Conservation (phyloP, 2,113 vertebrate species). For the Elaphurus davidianus region DNA sequence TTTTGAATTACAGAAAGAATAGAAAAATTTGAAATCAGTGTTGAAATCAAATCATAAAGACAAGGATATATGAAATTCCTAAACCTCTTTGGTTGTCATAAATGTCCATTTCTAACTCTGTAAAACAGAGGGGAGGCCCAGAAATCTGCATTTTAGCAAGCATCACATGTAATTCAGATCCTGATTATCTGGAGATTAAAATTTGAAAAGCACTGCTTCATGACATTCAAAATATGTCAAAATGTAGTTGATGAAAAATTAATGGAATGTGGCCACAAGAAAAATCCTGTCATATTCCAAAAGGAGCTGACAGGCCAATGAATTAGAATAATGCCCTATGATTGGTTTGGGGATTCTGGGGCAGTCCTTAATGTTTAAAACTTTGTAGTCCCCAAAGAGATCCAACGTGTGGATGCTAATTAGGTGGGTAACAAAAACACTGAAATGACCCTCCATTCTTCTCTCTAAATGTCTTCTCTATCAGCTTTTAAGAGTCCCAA, state of each 20-base stretch:
- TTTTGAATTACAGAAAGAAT: not conserved
- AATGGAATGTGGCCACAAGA: not conserved
- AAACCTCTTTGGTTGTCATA: not conserved
- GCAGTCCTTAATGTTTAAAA: not conserved
- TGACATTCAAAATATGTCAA: not conserved
- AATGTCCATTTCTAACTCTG: not conserved
- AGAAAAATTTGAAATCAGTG: not conserved
- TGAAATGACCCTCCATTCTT: not conserved
- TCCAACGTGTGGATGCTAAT: not conserved
- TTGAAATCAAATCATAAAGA: not conserved
- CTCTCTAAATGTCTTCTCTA: not conserved
- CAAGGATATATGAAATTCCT: not conserved
- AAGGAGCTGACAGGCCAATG: not conserved
- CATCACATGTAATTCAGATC: not conserved
- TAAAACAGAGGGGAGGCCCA: not conserved
- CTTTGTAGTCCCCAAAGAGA: not conserved
- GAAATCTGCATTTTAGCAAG: not conserved
- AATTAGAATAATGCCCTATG: not conserved
- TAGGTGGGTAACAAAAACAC: not conserved
- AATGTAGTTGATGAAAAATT: not conserved
- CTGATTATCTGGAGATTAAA: not conserved
- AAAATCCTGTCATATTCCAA: not conserved
- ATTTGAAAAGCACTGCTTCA: not conserved
- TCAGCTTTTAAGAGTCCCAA: not conserved
- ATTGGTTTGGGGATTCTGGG: not conserved